Evolutionary conservation across 2,113 vertebrate species (phyloP).

Genomic region (Psilopogon haemacephalus): DNA sequence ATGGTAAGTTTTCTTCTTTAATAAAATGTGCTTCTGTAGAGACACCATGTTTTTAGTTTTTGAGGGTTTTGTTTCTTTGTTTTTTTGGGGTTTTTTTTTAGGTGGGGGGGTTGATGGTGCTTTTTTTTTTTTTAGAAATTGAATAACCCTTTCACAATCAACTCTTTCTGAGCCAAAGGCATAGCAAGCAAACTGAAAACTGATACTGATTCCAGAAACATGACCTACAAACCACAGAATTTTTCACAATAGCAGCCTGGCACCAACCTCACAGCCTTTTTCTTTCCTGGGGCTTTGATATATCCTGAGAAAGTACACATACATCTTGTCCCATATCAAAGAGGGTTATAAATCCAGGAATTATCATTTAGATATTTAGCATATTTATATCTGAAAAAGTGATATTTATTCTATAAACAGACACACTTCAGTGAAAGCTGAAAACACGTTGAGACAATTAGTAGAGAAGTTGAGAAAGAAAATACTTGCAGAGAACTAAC

Average conservation of each 20-base stretch:
- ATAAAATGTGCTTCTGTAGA: neutral
- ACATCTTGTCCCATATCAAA: neutral
- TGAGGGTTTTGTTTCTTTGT: neutral
- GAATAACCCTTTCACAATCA: neutral
- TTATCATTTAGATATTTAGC: neutral
- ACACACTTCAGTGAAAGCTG: neutral
- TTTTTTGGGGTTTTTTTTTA: neutral
- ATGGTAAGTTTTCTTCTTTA: neutral
- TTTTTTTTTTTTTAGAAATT: neutral
- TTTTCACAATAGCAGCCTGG: conserved; percentile 5
- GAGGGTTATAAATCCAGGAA: neutral
- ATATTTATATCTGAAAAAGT: neutral
- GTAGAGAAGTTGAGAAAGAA: neutral
- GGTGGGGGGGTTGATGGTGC: no score
- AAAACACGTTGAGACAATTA: neutral
- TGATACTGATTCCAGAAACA: conserved; percentile 34
- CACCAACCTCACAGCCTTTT: neutral
- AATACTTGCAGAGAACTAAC: neutral
- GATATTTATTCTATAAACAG: neutral
- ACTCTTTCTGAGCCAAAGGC: neutral
- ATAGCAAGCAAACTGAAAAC: neutral
- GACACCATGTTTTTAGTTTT: neutral
- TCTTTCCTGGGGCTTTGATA: neutral
- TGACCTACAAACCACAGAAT: conserved; percentile 9
- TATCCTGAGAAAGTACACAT: neutral